Evolutionary conservation across 2,888 invertebrate genomes (phyloP).

Genomic region (Lithosia quadra): DNA sequence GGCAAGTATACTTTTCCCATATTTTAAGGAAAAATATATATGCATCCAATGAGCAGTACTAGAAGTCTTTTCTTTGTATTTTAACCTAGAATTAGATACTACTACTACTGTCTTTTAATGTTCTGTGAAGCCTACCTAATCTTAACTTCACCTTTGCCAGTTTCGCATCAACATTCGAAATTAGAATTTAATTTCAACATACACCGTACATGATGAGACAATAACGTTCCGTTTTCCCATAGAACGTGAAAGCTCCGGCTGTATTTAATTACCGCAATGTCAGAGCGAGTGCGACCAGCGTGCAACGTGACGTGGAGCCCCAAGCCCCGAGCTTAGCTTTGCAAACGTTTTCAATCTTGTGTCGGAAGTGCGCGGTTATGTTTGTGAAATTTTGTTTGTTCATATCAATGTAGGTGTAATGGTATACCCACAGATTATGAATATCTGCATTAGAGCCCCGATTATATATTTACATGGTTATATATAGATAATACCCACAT

Average conservation of each 20-base stretch:
- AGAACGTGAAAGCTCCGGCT: constrained; percentile 41
- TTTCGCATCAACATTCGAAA: background rate
- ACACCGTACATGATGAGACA: constrained; percentile 29
- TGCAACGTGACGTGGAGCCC: constrained; percentile 11
- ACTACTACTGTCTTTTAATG: too few species aligned
- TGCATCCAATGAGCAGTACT: too few species aligned
- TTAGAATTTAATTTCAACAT: constrained; percentile 8
- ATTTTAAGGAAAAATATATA: too few species aligned
- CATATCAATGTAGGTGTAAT: background rate
- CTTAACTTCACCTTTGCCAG: background rate
- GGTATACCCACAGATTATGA: background rate
- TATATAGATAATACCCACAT: too few species aligned
- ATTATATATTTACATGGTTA: too few species aligned
- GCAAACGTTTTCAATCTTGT: constrained; percentile 11
- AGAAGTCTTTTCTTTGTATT: too few species aligned
- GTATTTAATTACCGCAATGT: constrained; percentile 57
- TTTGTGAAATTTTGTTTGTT: background rate
- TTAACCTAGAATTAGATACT: too few species aligned
- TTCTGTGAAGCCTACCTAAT: too few species aligned
- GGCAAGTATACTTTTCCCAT: too few species aligned
- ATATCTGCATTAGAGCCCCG: too few species aligned
- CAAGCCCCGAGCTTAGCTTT: constrained; percentile 7
- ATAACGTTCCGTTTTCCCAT: constrained; percentile 43
- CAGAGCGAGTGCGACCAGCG: constrained; percentile 24
- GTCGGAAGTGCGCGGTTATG: constrained; percentile 14